Base-by-base conservation (phyloP, 2,797 vertebrate species). In the Naso thynnoides region DNA sequence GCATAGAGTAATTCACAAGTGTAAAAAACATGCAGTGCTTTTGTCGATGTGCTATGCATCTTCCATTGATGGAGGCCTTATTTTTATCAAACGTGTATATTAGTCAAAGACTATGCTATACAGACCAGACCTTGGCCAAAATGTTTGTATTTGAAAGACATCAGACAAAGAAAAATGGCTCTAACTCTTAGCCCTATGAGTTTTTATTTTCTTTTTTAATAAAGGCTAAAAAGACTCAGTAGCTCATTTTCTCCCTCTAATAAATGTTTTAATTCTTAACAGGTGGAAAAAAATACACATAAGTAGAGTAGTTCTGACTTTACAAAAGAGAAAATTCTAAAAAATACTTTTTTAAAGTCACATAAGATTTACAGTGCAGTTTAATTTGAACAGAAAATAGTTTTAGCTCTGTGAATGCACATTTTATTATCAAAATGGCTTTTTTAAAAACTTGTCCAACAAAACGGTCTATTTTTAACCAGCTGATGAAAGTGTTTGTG, bases 401-500 rank as follows among this genome's bases (percentile, higher is more conserved):
- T 2, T 15, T 27, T 14, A 27, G 45, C 61, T 48, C 76, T 33
- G 65, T 52, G 41, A 53, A 81, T 42, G 70, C 50, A 53, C 21
- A 53, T 59, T 75, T 78, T 70, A 65, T 44, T 54, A 69, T 71
- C 81, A 76, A 82, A 67, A 49, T 47, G 1, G 33, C 18, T 18
- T 26, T 75, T 70, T 64, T 13, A 24, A 48, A 49, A 70, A 56
- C 68, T 53, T 82, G 61, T 74, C 63, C 59, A 52, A 73, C 39
- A 56, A 47, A 60, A 42, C 41, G 18, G 33, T 73, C 42, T 44
- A 59, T 54, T 21, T 24, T 21, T 21, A 23, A 42, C 33, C 23
- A 18, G 70, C 19, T 80, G 81, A 91, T 79, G 76, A 82, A 81
- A 71, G 75, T 45, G 76, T 66, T 72, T 53, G 23, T 78, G 49